These are phyloP conservation scores for Allacma fusca DNA, from an alignment of 2,888 invertebrate species.

Conservation along the genomic window DNA sequence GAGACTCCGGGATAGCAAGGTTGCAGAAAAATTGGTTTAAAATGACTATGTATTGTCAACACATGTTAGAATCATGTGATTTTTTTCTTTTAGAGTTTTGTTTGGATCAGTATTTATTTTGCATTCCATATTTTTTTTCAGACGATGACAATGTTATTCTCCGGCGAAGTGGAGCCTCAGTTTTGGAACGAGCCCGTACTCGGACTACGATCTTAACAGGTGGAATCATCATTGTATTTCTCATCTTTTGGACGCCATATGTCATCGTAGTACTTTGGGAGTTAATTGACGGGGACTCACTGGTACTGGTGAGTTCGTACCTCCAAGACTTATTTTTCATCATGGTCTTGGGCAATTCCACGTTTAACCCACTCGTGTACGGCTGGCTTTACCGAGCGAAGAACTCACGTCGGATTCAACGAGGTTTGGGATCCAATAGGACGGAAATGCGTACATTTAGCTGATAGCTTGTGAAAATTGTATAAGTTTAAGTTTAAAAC, in stretches of 20 bases:
- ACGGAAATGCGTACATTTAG: constrained; percentile 14
- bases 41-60: too few species aligned
- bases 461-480: neutral
- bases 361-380: constrained; percentile 81
- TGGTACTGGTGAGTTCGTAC: constrained; percentile 57
- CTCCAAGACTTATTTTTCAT: constrained; percentile 77
- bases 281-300: constrained; percentile 26
- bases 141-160: constrained; percentile 33
- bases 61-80: too few species aligned
- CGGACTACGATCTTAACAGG: constrained; percentile 52
- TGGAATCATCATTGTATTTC: constrained; percentile 50
- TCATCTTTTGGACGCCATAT: constrained; percentile 54
- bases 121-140: too few species aligned
- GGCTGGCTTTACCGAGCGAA: constrained; percentile 71
- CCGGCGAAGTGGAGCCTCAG: constrained; percentile 50
- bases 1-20: too few species aligned
- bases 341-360: constrained; percentile 82
- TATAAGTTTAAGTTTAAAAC: neutral
- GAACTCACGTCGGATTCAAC: neutral
- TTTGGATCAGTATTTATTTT: too few species aligned
- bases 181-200: constrained; percentile 52
- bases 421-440: constrained; percentile 16
- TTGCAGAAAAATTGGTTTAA: too few species aligned
- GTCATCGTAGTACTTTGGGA: constrained; percentile 40
- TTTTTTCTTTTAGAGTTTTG: too few species aligned